These are phyloP conservation scores for Euzophera pinguis DNA, from an alignment of 2,888 invertebrate species.

Conservation along the genomic window DNA sequence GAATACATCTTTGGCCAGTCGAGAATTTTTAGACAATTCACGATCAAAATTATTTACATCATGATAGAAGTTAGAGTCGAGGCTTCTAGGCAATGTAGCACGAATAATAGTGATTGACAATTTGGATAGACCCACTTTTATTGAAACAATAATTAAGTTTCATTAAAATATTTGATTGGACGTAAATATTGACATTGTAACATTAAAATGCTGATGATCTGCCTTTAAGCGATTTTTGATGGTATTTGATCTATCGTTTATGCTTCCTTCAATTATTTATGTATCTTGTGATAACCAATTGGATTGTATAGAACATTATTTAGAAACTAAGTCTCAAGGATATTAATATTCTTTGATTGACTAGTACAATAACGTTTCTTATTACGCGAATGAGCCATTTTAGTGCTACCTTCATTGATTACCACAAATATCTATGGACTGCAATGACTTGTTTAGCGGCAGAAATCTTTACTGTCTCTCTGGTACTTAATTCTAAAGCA, in stretches of 20 bases:
- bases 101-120: constrained; percentile 42
- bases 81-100: constrained; percentile 35
- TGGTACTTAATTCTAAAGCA: too few species aligned
- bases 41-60: constrained; percentile 20
- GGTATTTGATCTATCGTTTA: constrained; percentile 35
- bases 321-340: too few species aligned
- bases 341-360: too few species aligned
- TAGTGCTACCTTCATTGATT: too few species aligned
- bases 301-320: too few species aligned
- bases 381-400: too few species aligned
- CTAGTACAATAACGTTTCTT: too few species aligned
- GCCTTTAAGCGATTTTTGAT: constrained; percentile 66
- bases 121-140: constrained; percentile 43
- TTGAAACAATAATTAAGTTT: constrained; percentile 50
- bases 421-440: too few species aligned
- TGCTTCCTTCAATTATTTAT: constrained; percentile 26
- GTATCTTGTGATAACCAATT: too few species aligned
- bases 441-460: too few species aligned
- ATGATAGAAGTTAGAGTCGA: constrained; percentile 20
- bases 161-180: constrained; percentile 35
- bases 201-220: constrained; percentile 35
- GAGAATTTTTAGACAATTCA: constrained; percentile 11
- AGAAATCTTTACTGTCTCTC: too few species aligned
- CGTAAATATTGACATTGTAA: constrained; percentile 52
- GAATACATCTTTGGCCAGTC: too few species aligned